Evolutionary conservation across 2,113 vertebrate genomes (phyloP), one percentile per base, ranked within the genome.

Genomic region (Tonatia bakeri): DNA sequence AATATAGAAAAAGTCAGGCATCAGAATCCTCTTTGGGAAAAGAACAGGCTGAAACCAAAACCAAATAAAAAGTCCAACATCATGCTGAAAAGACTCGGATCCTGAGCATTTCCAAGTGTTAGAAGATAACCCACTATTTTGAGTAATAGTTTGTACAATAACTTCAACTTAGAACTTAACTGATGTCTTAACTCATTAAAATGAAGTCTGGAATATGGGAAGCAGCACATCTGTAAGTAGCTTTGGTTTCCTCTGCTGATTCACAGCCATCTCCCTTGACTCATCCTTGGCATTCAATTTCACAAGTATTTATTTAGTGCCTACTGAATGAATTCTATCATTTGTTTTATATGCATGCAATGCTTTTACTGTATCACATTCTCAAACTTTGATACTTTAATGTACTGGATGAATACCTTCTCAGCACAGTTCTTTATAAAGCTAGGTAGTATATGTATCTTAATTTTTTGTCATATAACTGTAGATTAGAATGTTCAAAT

Each of bases 401-500:
- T 36, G 9, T 90, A 7, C n/a, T 92, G 2, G 17, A 19, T 80
- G 61, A 84, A 61, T 52, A 22, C 38, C 54, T 70, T 50, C 4
- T 72, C 47, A 75, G 38, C 83, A n/a, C 17, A 76, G 13, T 17
- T 90, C 33, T 80, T 92, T 36, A 43, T 72, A 72, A 79, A 75
- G 5, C 22, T 85, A 72, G 20, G n/a, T 33, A 33, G 2, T 70
- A 12, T 43, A 76, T 16, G 0, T 38, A 20, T 59, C 82, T 72
- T 47, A 76, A 82, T 14, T 79, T 80, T 88, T 79, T 56, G 59
- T 59, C 54, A 45, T 43, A 40, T 28, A 76, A 10, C 59, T 84
- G 72, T 64, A 79, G 33, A 91, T 65, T 73, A 50, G 96, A 95
- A 88, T 73, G 73, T 61, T 81, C 19, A 69, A 94, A 38, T 65